phyloP scores from a whole-genome alignment of 2,888 invertebrate species.

The Cantharis flavilabris region DNA sequence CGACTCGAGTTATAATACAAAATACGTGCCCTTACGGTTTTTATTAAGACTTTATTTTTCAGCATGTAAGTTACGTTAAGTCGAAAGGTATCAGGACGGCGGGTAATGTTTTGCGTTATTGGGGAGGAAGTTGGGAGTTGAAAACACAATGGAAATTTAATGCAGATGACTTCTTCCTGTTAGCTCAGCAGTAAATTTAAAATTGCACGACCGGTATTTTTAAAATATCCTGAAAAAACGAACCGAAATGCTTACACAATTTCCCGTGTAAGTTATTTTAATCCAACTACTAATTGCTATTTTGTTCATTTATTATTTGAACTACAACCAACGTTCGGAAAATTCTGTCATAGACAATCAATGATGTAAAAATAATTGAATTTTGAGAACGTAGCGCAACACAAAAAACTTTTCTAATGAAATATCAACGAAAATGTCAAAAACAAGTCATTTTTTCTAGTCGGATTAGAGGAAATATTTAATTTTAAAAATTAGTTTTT shows the following conservation, averaged over 20 bases:
- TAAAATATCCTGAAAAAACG: background rate
- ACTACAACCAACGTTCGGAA: background rate
- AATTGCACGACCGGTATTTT: background rate
- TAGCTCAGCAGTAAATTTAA: background rate
- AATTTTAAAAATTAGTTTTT: background rate
- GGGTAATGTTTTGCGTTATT: background rate
- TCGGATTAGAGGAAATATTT: background rate
- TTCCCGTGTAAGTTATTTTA: background rate
- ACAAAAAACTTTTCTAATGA: background rate
- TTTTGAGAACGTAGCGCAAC: background rate
- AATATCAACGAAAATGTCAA: background rate
- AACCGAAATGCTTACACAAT: background rate
- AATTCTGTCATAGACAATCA: background rate
- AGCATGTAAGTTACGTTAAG: background rate
- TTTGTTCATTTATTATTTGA: background rate
- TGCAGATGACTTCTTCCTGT: background rate
- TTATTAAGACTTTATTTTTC: constrained; percentile 8
- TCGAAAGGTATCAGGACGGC: background rate
- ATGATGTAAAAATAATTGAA: background rate
- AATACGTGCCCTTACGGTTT: constrained; percentile 6
- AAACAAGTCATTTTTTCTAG: background rate
- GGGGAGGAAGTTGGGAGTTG: background rate
- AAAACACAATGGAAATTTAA: background rate
- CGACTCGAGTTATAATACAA: constrained; percentile 3
- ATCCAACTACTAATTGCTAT: background rate